Evolutionary conservation across 2,888 invertebrate genomes (phyloP).

Genomic region (Allolobophora icterica): DNA sequence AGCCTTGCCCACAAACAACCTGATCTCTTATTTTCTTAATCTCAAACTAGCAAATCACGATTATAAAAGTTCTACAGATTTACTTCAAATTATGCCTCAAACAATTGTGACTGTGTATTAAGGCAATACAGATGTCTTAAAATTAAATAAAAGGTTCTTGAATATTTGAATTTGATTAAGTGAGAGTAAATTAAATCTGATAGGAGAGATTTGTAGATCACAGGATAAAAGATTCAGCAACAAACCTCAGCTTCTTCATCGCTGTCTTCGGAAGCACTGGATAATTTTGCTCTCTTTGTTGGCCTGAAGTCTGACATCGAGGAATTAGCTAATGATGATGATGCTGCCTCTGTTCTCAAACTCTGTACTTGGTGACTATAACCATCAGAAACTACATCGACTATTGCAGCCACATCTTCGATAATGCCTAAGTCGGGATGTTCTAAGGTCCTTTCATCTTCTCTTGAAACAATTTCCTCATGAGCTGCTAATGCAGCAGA

Average conservation of each 20-base stretch:
- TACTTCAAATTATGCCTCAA: too few species aligned
- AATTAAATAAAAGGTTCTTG: background rate
- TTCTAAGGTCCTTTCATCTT: slow-evolving; percentile 17
- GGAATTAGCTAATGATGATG: background rate
- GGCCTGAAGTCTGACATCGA: background rate
- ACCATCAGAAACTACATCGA: background rate
- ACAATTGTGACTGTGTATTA: too few species aligned
- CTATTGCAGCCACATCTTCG: slow-evolving; percentile 2
- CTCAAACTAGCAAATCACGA: too few species aligned
- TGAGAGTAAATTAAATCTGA: background rate
- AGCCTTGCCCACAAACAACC: background rate
- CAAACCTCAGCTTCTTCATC: background rate
- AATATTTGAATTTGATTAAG: background rate
- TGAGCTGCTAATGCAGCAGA: background rate
- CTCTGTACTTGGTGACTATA: background rate
- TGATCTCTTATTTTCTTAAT: too few species aligned
- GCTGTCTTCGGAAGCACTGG: background rate
- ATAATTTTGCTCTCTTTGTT: background rate
- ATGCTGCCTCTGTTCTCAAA: background rate
- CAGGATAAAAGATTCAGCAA: background rate
- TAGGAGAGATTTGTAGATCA: background rate
- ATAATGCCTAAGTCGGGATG: background rate
- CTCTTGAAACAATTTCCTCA: background rate
- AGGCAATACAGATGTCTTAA: too few species aligned
- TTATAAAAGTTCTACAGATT: too few species aligned